These are phyloP conservation scores for Drosophila atripex DNA, from an alignment of 2,888 invertebrate species.

Conservation along the genomic window DNA sequence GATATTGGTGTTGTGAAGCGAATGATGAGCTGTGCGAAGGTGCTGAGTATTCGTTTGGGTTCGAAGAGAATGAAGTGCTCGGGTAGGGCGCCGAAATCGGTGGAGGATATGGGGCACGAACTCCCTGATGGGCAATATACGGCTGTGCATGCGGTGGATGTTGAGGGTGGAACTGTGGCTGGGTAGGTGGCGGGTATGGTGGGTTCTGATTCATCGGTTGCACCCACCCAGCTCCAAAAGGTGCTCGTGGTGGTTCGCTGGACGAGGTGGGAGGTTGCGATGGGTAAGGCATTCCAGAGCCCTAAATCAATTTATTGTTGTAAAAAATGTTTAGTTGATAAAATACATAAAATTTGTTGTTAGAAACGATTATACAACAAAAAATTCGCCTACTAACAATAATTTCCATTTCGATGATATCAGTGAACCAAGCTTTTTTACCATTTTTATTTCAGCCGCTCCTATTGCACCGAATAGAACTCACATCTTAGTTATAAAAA, in stretches of 20 bases:
- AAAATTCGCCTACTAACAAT: too few species aligned
- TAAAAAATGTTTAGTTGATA: background rate
- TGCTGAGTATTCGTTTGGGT: constrained; percentile 49
- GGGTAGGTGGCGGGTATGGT: constrained; percentile 62
- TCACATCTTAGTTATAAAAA: too few species aligned
- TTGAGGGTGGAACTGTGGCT: constrained; percentile 40
- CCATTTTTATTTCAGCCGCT: too few species aligned
- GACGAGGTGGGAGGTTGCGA: constrained; percentile 61
- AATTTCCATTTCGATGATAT: too few species aligned
- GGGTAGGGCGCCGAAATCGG: constrained; percentile 56
- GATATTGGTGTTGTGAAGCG: constrained; percentile 34
- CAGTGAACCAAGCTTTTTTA: too few species aligned
- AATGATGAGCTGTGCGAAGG: constrained; percentile 18
- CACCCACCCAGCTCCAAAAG: constrained; percentile 83
- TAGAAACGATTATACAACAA: background rate
- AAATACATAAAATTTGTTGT: background rate
- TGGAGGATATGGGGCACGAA: constrained; percentile 54
- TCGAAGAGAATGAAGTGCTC: constrained; percentile 45
- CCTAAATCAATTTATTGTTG: constrained; percentile 70
- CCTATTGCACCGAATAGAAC: too few species aligned
- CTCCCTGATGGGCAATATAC: constrained; percentile 37
- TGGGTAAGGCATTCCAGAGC: constrained; percentile 82
- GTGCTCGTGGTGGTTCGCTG: constrained; percentile 70
- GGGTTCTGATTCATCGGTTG: constrained; percentile 71
- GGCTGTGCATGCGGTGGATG: constrained; percentile 22